phyloP scores from a whole-genome alignment of 1,140 invertebrate species.

The Macrosteles quadrilineatus region DNA sequence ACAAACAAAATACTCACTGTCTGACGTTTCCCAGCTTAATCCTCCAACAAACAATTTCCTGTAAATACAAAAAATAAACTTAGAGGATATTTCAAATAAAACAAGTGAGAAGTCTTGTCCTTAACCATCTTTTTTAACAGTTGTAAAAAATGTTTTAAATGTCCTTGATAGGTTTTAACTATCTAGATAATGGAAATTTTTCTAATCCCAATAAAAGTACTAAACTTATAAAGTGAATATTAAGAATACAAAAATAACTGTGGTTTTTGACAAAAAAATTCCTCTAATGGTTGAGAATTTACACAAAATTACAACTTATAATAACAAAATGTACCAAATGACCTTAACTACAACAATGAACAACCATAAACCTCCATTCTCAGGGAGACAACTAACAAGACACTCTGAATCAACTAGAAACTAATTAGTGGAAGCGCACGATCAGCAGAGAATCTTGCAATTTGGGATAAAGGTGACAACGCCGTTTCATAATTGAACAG shows the following conservation, averaged over 20 bases:
- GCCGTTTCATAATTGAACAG: not conserved
- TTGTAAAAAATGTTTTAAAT: no score
- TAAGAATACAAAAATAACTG: no score
- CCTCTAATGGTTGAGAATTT: not conserved
- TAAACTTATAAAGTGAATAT: no score
- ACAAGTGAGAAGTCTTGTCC: no score
- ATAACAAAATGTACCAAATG: not conserved
- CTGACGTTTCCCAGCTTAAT: slow-evolving; percentile 95
- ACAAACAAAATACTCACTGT: slow-evolving; percentile 75
- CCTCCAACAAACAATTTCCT: slow-evolving; percentile 98
- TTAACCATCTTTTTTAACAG: no score
- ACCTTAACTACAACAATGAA: not conserved
- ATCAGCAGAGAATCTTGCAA: not conserved
- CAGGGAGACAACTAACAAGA: not conserved
- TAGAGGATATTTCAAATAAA: slow-evolving; percentile 1
- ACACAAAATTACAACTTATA: slow-evolving; percentile 10
- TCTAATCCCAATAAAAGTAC: no score
- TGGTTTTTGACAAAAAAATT: slow-evolving; percentile 3
- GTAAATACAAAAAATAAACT: slow-evolving; percentile 56
- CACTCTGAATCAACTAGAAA: not conserved
- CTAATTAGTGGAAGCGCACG: not conserved
- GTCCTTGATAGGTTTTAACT: no score
- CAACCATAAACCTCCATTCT: not conserved
- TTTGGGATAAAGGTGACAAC: not conserved
- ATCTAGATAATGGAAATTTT: no score